Evolutionary conservation across 2,888 invertebrate genomes (phyloP).

Genomic region (Latrodectus hesperus): DNA sequence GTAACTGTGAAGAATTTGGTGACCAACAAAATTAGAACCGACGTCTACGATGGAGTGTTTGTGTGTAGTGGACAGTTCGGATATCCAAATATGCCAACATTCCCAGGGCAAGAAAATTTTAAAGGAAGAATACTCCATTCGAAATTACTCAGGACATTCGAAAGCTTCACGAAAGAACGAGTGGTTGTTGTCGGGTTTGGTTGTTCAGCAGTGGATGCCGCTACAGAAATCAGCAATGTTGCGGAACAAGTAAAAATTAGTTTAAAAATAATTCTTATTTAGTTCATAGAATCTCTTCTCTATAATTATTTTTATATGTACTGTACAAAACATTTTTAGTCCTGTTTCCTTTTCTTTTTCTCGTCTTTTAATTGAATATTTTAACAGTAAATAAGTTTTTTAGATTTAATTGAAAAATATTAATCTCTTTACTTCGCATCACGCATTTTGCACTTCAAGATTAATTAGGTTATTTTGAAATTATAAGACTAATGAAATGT

Average conservation of each 20-base stretch:
- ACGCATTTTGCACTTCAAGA: no score
- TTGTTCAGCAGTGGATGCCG: constrained; percentile 76
- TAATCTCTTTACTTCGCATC: no score
- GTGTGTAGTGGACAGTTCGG: constrained; percentile 77
- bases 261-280: background rate
- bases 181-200: constrained; percentile 77
- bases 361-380: no score
- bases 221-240: constrained; percentile 74
- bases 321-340: no score
- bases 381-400: no score
- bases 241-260: constrained; percentile 72
- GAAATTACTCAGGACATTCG: constrained; percentile 70
- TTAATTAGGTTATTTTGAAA: no score
- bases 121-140: constrained; percentile 71
- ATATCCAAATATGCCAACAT: constrained; percentile 74
- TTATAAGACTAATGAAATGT: no score
- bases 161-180: constrained; percentile 72
- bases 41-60: constrained; percentile 76
- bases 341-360: no score
- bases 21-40: constrained; percentile 52
- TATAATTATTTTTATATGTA: no score
- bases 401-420: no score
- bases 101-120: constrained; percentile 75
- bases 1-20: constrained; percentile 56
- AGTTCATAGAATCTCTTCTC: no score